A percentile compares a stretch with the other conserved stretches of the same genome.
Conservation (phyloP, 2,113 vertebrate genomes). For the Himantopus leucocephalus region DNA sequence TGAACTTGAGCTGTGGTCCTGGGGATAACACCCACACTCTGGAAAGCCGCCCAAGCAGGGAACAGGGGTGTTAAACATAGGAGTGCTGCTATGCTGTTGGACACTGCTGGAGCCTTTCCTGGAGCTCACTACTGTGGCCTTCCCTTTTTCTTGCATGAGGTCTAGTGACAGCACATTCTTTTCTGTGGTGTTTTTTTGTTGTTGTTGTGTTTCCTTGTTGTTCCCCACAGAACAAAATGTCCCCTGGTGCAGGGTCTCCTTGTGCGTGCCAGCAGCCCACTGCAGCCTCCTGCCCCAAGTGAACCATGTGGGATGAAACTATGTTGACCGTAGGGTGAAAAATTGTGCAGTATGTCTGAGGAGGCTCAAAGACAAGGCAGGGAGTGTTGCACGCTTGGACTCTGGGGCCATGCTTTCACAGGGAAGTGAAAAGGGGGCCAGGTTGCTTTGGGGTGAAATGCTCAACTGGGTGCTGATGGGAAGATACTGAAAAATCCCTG, state of each 20-base stretch:
- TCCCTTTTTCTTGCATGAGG: neutral
- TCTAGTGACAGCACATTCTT: neutral
- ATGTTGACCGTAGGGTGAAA: neutral
- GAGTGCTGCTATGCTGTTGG: neutral
- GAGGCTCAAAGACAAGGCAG: neutral
- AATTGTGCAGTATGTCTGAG: neutral
- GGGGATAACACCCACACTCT: neutral
- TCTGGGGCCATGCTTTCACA: rapidly evolving
- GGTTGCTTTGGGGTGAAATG: neutral
- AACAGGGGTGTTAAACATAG: neutral
- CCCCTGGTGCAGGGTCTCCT: neutral
- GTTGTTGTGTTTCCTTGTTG: neutral
- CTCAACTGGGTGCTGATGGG: neutral
- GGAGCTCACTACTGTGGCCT: rapidly evolving
- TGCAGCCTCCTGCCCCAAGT: neutral
- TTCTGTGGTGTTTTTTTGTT: neutral
- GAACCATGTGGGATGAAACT: neutral
- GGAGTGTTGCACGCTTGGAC: neutral
- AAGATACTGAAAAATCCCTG: neutral
- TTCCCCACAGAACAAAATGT: neutral
- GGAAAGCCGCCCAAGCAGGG: too few species aligned
- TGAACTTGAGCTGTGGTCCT: neutral
- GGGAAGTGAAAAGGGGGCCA: neutral
- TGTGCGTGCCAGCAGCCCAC: neutral
- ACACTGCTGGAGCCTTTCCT: neutral